Evolutionary conservation across 2,797 vertebrate species (phyloP), one percentile per base, ranked within the genome.

Genomic region (Pelobates cultripes): DNA sequence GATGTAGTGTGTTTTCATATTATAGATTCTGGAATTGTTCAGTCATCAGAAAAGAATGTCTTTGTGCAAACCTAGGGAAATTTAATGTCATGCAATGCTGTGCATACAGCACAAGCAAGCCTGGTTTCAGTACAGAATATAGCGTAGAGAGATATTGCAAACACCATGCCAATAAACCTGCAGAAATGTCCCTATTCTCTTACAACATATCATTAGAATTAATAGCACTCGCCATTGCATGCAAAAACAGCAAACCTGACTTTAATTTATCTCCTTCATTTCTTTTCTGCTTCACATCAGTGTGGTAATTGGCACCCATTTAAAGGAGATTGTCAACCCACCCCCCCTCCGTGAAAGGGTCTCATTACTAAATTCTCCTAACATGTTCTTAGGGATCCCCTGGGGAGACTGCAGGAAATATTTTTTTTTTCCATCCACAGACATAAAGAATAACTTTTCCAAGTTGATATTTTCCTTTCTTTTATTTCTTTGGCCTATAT

Each of bases 241-340:
- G 74, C 87, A 86, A 86, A 87, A 85, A 72, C 70, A 63, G 71
- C 71, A 85, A 90, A 86, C 86, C 88, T 90, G 87, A 89, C 88
- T 57, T 77, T 86, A 87, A 90, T 93, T 92, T 90, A 87, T 87
- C 70, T 73, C 80, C 85, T 76, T 86, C 84, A 67, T 89, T 91
- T 84, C 78, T 89, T 91, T 89, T 81, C 86, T 89, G 87, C 83
- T 85, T 80, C 83, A 86, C 85, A 79, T 88, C 82, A 88, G 77
- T 86, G 77, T 82, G 86, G 80, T 90, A 90, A 90, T 88, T 88
- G 77, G 86, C 85, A 88, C 85, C 78, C 86, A 87, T 90, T 88
- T 92, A 89, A 89, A 89, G 84, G 82, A 89, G 86, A 86, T 76
- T 86, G 81, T 90, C 86, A 87, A 88, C 76, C 80, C 85, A 75